Evolutionary conservation across 1,140 invertebrate species (phyloP).

Genomic region (Neomicropteryx cornuta): DNA sequence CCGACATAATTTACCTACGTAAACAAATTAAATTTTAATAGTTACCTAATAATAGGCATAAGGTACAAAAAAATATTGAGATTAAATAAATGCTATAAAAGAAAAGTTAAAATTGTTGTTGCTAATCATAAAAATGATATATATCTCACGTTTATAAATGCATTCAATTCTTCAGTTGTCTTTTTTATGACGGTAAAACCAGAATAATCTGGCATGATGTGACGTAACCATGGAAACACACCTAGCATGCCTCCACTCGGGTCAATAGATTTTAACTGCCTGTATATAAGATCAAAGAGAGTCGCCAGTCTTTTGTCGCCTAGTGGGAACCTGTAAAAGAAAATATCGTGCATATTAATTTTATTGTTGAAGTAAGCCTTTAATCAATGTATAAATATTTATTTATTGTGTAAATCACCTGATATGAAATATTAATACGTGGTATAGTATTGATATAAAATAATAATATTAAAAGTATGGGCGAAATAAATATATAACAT

Average conservation of each 20-base stretch:
- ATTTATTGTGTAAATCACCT: no score
- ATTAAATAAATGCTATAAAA: no score
- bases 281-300: constrained; percentile 42
- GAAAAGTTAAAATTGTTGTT: no score
- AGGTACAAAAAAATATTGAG: no score
- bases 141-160: constrained; percentile 30
- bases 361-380: constrained; percentile 3
- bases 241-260: constrained; percentile 56
- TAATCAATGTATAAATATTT: constrained; percentile 4
- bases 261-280: constrained; percentile 46
- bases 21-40: no score
- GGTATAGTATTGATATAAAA: no score
- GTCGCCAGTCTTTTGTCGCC: constrained; percentile 37
- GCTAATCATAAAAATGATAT: constrained; percentile 3
- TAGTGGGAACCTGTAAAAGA: constrained; percentile 39
- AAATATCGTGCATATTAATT: no score
- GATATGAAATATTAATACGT: no score
- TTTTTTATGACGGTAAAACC: constrained; percentile 43
- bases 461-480: no score
- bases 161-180: constrained; percentile 29
- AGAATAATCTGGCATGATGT: constrained; percentile 42
- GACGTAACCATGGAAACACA: constrained; percentile 51
- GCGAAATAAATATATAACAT: no score
- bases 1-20: no score
- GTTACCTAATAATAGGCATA: no score